These are phyloP conservation scores for Pseudolycoriella hygida DNA, from an alignment of 2,888 invertebrate species.

Conservation along the genomic window DNA sequence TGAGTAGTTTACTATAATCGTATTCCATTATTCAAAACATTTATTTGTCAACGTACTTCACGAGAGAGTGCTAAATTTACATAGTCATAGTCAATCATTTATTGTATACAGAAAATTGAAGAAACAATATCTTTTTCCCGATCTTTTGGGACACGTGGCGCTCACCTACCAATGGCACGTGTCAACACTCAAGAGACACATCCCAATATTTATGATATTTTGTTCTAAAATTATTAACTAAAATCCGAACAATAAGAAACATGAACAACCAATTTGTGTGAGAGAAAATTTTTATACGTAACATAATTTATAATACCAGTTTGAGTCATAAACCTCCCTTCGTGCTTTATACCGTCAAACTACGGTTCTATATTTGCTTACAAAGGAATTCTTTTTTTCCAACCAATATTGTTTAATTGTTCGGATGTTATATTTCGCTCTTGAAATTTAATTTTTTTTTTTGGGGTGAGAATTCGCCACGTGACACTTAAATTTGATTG, in stretches of 20 bases:
- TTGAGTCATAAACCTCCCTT: too few species aligned
- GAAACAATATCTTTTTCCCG: not conserved
- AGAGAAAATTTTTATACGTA: too few species aligned
- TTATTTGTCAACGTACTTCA: not conserved
- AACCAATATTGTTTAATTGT: constrained; percentile 1
- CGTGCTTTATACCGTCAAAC: too few species aligned
- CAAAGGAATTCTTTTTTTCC: not conserved
- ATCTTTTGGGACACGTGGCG: too few species aligned
- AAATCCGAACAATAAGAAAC: too few species aligned
- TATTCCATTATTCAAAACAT: too few species aligned
- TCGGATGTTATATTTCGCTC: not conserved
- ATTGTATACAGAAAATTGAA: not conserved
- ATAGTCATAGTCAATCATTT: not conserved
- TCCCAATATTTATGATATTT: not conserved
- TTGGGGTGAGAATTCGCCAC: constrained; percentile 11
- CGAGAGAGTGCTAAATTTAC: too few species aligned
- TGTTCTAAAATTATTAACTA: not conserved
- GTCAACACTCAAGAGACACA: constrained; percentile 9
- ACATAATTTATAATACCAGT: too few species aligned
- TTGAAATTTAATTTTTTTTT: not conserved
- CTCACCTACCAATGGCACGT: not conserved
- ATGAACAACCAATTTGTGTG: too few species aligned
- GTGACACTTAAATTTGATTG: constrained; percentile 17
- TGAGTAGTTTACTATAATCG: too few species aligned
- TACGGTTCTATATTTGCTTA: too few species aligned